Base-by-base conservation (phyloP, 92 coral and sea anemone species). In the Umimayanthus kanabou region DNA sequence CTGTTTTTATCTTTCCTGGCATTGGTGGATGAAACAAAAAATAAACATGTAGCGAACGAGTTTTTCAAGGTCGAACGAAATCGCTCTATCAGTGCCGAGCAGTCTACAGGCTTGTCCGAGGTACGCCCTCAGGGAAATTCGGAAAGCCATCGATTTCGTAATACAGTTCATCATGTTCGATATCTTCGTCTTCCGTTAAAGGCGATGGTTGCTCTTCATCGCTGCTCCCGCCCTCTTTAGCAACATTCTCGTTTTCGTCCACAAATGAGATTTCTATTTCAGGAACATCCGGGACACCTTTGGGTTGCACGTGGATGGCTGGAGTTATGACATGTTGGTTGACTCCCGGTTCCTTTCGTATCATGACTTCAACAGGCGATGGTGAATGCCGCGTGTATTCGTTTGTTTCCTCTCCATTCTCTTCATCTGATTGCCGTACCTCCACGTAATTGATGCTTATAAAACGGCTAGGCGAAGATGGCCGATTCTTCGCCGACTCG, bases 251-350 rank as follows among this genome's bases (percentile, higher is more conserved):
- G 26, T 88, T 82, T 47, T 91, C 94, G 69, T 94, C 95, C 26
- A 94, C 91, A 14, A 93, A 72, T 26, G 94, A 91, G 37, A 93
- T 90, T 75, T 85, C 98, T 26, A 91, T 95, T 65, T 79, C 92
- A 6, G 96, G 94, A 23, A 88, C 76, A 10, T 64, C 93, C 40
- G 55, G 72, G 70, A 26, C 43, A 28, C 84, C 69, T 26, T 80
- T 89, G 22, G 92, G 80, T 39, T 92, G 67, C 61, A 85, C 30
- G 91, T 23, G 65, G 15, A 66, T 11, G 33, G 29, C 15, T 33
- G 39, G 64, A 6, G 73, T 13, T n/a, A 64, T 18, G 22, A 81
- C 72, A 5, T 50, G 90, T 29, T 25, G 75, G 69, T 18, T 61
- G 14, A 67, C 61, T 22, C 39, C n/a, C n/a, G 80, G 39, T 33